phyloP scores from a whole-genome alignment of 2,888 invertebrate species.

The Pycnomerus fuliginosus region DNA sequence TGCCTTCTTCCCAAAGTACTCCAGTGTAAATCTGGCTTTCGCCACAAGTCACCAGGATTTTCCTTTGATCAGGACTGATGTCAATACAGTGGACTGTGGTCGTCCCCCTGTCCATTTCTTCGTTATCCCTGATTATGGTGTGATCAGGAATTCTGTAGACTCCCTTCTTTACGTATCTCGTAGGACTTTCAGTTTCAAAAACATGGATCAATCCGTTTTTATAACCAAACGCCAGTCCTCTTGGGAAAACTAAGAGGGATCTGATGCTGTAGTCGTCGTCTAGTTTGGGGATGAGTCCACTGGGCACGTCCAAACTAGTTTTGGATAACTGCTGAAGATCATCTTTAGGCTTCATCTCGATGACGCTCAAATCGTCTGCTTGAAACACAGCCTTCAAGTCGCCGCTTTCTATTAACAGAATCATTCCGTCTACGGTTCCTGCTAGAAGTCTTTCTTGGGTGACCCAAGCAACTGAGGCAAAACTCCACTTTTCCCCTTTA shows the following conservation, averaged over 20 bases:
- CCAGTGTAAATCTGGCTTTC: slow-evolving; percentile 71
- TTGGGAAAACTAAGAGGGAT: slow-evolving; percentile 55
- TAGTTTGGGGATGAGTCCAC: slow-evolving; percentile 40
- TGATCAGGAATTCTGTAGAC: slow-evolving; percentile 57
- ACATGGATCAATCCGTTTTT: slow-evolving; percentile 74
- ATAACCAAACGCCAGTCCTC: slow-evolving; percentile 76
- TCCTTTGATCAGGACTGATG: slow-evolving; percentile 61
- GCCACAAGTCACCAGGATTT: slow-evolving; percentile 63
- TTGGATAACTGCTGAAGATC: slow-evolving; percentile 51
- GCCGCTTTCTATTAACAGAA: slow-evolving; percentile 82
- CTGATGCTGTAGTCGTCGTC: slow-evolving; percentile 53
- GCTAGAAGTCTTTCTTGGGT: slow-evolving; percentile 79
- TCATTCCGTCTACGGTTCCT: slow-evolving; percentile 74
- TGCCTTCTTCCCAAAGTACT: slow-evolving; percentile 63
- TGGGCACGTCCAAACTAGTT: slow-evolving; percentile 51
- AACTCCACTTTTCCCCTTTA: slow-evolving; percentile 73
- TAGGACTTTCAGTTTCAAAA: slow-evolving; percentile 76
- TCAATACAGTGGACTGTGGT: slow-evolving; percentile 50
- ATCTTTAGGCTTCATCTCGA: slow-evolving; percentile 65
- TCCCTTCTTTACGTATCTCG: slow-evolving; percentile 68
- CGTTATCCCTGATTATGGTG: slow-evolving; percentile 40
- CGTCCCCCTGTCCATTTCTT: slow-evolving; percentile 15
- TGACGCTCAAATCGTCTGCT: slow-evolving; percentile 60
- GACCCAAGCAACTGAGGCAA: slow-evolving; percentile 79
- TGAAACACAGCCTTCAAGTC: slow-evolving; percentile 71